Evolutionary conservation across 2,113 vertebrate genomes (phyloP).

Genomic region (Periophthalmus modestus): DNA sequence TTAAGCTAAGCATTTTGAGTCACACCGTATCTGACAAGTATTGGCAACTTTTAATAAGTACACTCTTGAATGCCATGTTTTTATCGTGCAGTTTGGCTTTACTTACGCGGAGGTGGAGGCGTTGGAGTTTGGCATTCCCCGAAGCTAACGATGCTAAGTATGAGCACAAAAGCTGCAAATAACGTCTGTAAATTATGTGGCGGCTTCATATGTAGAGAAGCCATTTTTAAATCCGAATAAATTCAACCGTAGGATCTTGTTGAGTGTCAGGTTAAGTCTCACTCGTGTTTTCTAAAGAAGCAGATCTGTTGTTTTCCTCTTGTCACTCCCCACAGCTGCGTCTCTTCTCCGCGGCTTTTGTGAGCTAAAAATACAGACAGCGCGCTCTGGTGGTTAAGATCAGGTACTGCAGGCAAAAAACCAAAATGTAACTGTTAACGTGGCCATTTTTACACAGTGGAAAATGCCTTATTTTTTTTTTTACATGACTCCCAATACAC

Average conservation of each 20-base stretch:
- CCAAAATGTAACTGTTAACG: no score
- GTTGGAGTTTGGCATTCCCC: slow-evolving; percentile 33
- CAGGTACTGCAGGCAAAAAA: background rate
- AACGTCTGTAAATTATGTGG: background rate
- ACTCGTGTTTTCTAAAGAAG: background rate
- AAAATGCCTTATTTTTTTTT: no score
- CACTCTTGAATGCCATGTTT: no score
- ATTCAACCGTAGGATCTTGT: background rate
- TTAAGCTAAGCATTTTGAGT: background rate
- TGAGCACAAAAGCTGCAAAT: slow-evolving; percentile 16
- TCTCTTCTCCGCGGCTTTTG: background rate
- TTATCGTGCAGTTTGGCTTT: background rate
- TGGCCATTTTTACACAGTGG: no score
- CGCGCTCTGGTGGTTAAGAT: background rate
- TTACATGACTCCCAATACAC: no score
- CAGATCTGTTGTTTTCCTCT: background rate
- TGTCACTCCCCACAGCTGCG: background rate
- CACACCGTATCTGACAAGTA: background rate
- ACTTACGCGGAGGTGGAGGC: slow-evolving; percentile 12
- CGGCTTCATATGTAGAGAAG: background rate
- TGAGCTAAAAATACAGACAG: background rate
- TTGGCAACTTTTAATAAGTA: background rate
- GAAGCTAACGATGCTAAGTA: slow-evolving; percentile 39
- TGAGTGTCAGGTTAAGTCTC: background rate
- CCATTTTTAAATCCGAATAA: background rate